phyloP scores from a whole-genome alignment of 2,797 vertebrate species.

The Falco concolor region DNA sequence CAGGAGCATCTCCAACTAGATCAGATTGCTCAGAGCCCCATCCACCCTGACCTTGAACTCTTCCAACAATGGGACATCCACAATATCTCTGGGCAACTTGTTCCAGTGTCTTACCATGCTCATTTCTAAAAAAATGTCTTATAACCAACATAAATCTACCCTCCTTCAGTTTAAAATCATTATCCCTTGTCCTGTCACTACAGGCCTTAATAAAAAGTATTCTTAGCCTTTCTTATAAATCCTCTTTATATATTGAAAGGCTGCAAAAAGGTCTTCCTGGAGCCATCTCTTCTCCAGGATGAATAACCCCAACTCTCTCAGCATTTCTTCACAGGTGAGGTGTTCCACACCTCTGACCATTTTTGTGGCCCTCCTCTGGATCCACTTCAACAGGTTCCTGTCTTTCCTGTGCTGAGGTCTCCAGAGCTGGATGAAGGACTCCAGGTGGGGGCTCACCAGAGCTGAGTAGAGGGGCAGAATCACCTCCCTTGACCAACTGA shows the following conservation, averaged over 20 bases:
- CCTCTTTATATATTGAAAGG: no score
- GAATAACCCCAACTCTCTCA: not conserved
- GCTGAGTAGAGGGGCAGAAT: no score
- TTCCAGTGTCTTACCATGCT: not conserved
- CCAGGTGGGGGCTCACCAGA: no score
- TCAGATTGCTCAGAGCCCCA: not conserved
- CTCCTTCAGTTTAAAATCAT: not conserved
- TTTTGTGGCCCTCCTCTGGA: not conserved
- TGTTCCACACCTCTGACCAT: not conserved
- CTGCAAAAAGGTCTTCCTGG: rapidly evolving
- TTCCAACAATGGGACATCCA: not conserved
- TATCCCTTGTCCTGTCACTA: not conserved
- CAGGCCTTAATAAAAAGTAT: not conserved
- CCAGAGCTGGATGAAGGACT: no score
- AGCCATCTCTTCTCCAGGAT: not conserved
- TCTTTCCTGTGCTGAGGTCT: no score
- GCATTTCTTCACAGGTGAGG: not conserved
- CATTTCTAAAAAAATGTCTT: not conserved
- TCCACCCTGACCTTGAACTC: not conserved
- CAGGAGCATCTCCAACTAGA: not conserved
- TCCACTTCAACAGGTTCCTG: rapidly evolving
- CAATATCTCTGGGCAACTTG: not conserved
- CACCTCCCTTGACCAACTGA: no score
- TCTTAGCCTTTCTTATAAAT: not conserved
- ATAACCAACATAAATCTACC: not conserved